These are phyloP conservation scores for Eremobia ochroleuca DNA, from an alignment of 2,888 invertebrate species.

Conservation along the genomic window DNA sequence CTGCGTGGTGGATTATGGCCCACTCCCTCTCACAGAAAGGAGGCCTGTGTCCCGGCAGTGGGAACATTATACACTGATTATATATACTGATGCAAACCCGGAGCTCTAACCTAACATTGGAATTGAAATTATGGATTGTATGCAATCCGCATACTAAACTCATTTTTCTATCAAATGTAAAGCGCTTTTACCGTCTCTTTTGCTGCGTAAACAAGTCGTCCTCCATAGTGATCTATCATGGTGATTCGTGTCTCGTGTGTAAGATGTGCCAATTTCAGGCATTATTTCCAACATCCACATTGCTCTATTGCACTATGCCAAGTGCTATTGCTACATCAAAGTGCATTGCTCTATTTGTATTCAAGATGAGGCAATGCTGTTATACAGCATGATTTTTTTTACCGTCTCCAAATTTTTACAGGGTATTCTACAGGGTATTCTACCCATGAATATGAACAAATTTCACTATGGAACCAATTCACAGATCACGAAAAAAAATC, in stretches of 20 bases:
- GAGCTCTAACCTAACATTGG: not conserved
- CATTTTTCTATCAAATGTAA: not conserved
- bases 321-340: constrained; percentile 35
- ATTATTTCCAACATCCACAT: constrained; percentile 30
- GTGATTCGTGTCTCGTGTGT: constrained; percentile 21
- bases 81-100: too few species aligned
- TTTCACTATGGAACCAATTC: too few species aligned
- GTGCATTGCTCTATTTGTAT: constrained; percentile 31
- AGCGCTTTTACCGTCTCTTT: constrained; percentile 1
- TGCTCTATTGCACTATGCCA: constrained; percentile 42
- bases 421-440: too few species aligned
- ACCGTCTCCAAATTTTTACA: too few species aligned
- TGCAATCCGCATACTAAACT: constrained; percentile 3
- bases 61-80: not conserved
- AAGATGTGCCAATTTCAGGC: constrained; percentile 39
- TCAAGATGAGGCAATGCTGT: constrained; percentile 16
- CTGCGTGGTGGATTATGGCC: not conserved
- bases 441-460: too few species aligned
- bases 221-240: constrained; percentile 13
- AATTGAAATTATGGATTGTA: not conserved
- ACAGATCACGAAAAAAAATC: too few species aligned
- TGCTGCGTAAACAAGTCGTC: constrained; percentile 36
- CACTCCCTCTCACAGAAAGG: not conserved
- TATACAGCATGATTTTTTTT: too few species aligned
- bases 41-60: not conserved